A percentile compares a stretch with the other conserved stretches of the same genome.
Conservation (phyloP, 1,140 invertebrate genomes). For the Hylaeus anthracinus region DNA sequence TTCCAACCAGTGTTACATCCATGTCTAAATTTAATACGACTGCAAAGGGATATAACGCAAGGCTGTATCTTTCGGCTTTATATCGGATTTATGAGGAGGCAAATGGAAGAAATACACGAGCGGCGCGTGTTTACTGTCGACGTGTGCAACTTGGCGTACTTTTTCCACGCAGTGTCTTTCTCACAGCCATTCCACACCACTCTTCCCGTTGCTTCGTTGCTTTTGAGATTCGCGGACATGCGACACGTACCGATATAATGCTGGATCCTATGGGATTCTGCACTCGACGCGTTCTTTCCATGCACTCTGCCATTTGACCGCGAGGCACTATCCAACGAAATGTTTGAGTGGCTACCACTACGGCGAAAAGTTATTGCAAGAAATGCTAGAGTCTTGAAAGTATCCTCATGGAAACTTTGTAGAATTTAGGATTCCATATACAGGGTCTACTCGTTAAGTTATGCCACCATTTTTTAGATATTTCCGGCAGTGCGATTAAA, state of each 20-base stretch:
- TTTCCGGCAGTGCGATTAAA: too few relatives aligned
- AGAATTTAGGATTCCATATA: too few relatives aligned
- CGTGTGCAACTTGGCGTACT: slow-evolving; percentile 57
- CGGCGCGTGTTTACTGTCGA: slow-evolving; percentile 77
- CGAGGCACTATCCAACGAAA: slow-evolving; percentile 14
- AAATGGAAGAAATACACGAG: slow-evolving; percentile 78
- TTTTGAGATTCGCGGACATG: slow-evolving; percentile 46
- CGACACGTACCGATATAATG: slow-evolving; percentile 63
- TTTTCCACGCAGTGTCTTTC: slow-evolving; percentile 10
- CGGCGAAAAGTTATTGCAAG: background rate
- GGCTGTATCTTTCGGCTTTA: slow-evolving; percentile 60
- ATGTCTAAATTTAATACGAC: too few relatives aligned
- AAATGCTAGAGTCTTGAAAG: background rate
- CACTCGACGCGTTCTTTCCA: slow-evolving; percentile 40
- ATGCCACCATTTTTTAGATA: too few relatives aligned
- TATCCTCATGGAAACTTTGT: too few relatives aligned
- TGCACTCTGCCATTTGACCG: slow-evolving; percentile 36
- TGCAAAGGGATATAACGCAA: background rate
- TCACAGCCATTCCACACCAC: slow-evolving; percentile 39
- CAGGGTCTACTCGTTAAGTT: too few relatives aligned
- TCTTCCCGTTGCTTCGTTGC: slow-evolving; percentile 47
- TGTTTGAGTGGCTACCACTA: background rate
- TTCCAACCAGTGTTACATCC: too few relatives aligned
- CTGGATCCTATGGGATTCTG: slow-evolving; percentile 49
- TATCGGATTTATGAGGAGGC: slow-evolving; percentile 77